Evolutionary conservation across 2,113 vertebrate species (phyloP), one percentile per base, ranked within the genome.

Genomic region (Larimichthys crocea): DNA sequence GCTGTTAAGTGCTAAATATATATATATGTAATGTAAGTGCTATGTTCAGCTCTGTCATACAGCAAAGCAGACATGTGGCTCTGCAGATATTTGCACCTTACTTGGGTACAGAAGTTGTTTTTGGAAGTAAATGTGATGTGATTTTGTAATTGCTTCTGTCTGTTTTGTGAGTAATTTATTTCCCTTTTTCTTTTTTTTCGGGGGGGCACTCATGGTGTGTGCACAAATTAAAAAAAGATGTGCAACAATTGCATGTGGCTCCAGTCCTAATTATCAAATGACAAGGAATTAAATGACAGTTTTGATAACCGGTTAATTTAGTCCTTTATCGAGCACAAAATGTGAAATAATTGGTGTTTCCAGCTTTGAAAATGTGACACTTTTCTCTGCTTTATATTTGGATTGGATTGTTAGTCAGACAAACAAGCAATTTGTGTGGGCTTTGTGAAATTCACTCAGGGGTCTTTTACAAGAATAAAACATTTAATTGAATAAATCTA

Each of bases 31-130:
- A 9, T 2, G 1, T 61, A 22, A 52, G 59, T 64, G 59, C 5
- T 16, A 74, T 22, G 26, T 67, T 57, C 73, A 76, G 63, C 22
- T 65, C 6, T 42, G 42, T 75, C 22, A 19, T 17, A 56, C 44
- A 59, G n/a, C 62, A 10, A 10, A 61, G 44, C 40, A 56, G 20
- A 2, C 42, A 26, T n/a, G 46, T 22, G 8, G 64, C 67, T 48
- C 22, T 49, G 42, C 19, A 20, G 46, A 61, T 55, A 24, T 44
- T 20, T 48, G 16, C 20, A 5, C 5, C n/a, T 44, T 76, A 5
- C 31, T 4, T 20, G 48, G 8, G 14, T 57, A 62, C 35, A 57
- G 42, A 9, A 12, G 35, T 12, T 22, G 49, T 22, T 35, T 63
- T 53, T 31, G 35, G n/a, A 44, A 62, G 44, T n/a, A 46, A 70